phyloP scores from a whole-genome alignment of 2,113 vertebrate genomes.

The Brachyhypopomus occidentalis region DNA sequence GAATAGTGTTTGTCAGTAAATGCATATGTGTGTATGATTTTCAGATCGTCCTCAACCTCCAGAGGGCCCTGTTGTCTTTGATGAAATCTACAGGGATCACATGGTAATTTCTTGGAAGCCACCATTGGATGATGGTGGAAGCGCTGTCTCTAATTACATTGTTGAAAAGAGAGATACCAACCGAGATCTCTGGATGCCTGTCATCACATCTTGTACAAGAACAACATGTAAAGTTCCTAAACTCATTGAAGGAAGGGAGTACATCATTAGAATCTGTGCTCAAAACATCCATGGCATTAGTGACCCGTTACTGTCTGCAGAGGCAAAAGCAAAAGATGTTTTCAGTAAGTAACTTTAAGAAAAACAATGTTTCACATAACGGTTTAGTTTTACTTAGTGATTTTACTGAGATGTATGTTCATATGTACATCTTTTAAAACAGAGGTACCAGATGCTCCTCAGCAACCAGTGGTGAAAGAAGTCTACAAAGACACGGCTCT shows the following conservation, averaged over 20 bases:
- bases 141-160: slow-evolving; percentile 93
- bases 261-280: slow-evolving; percentile 93
- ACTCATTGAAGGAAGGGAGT: slow-evolving; percentile 93
- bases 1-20: background rate
- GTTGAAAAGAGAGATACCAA: slow-evolving; percentile 94
- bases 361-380: background rate
- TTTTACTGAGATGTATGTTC: background rate
- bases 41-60: slow-evolving; percentile 94
- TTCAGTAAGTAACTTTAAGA: slow-evolving; percentile 83
- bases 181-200: slow-evolving; percentile 96
- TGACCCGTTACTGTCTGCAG: slow-evolving; percentile 88
- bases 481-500: slow-evolving; percentile 89
- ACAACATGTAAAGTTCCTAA: slow-evolving; percentile 92
- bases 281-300: slow-evolving; percentile 97
- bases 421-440: slow-evolving; percentile 36
- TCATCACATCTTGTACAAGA: slow-evolving; percentile 88
- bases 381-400: background rate
- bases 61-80: slow-evolving; percentile 90
- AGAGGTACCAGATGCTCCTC: slow-evolving; percentile 96
- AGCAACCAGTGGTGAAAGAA: slow-evolving; percentile 86
- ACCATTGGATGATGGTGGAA: slow-evolving; percentile 95
- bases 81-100: slow-evolving; percentile 91
- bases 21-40: slow-evolving; percentile 9
- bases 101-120: slow-evolving; percentile 97
- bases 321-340: slow-evolving; percentile 90